phyloP scores from a whole-genome alignment of 2,113 vertebrate genomes.

The Eleginops maclovinus region DNA sequence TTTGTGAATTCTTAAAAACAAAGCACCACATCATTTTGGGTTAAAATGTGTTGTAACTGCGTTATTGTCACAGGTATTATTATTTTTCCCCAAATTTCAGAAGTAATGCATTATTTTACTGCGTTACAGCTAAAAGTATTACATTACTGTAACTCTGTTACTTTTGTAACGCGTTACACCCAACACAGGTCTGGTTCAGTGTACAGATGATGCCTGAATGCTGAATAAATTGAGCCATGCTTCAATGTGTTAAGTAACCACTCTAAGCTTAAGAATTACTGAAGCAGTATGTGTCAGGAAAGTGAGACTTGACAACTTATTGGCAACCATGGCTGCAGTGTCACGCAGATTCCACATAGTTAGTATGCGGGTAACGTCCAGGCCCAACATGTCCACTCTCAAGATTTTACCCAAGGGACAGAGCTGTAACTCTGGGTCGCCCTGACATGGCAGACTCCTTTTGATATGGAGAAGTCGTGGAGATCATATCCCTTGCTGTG shows the following conservation, averaged over 20 bases:
- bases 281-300: neutral
- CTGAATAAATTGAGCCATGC: neutral
- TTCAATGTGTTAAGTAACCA: neutral
- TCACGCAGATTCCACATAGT: conserved; percentile 23
- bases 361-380: conserved; percentile 47
- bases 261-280: neutral
- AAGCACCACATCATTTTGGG: too few species aligned
- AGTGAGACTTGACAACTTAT: conserved; percentile 11
- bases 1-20: too few species aligned
- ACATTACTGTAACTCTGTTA: too few species aligned
- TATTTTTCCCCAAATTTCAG: too few species aligned
- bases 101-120: too few species aligned
- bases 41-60: too few species aligned
- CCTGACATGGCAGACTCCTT: conserved; percentile 47
- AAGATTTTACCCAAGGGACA: conserved; percentile 40
- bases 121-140: too few species aligned
- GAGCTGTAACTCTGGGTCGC: conserved; percentile 40
- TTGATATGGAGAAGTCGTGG: conserved; percentile 38
- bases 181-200: neutral
- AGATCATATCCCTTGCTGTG: conserved; percentile 46
- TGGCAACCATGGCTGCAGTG: conserved; percentile 2
- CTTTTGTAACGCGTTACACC: too few species aligned
- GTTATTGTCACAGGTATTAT: too few species aligned
- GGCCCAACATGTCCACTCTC: conserved; percentile 31
- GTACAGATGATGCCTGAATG: neutral